Evolutionary conservation across 1,140 invertebrate genomes (phyloP).

Genomic region (Heliconius hermathena): DNA sequence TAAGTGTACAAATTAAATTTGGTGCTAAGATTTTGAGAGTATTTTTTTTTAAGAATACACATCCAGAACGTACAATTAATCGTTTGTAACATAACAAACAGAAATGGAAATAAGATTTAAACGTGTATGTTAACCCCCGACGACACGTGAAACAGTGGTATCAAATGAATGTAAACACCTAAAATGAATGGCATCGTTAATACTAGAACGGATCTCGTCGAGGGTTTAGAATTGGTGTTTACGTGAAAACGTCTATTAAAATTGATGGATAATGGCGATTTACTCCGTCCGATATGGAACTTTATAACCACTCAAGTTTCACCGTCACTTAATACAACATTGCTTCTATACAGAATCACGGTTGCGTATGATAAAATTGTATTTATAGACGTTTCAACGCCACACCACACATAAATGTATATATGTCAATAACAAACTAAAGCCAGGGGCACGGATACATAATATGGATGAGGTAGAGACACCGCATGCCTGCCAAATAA

Average conservation of each 20-base stretch:
- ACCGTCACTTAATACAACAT: background rate
- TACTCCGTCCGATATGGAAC: background rate
- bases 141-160: background rate
- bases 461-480: constrained; percentile 28
- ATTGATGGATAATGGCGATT: background rate
- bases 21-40: constrained; percentile 27
- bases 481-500: constrained; percentile 28
- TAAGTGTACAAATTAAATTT: constrained; percentile 25
- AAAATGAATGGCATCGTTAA: constrained; percentile 6
- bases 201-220: constrained; percentile 19
- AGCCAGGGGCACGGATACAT: constrained; percentile 30
- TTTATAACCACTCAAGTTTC: background rate
- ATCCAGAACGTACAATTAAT: constrained; percentile 26
- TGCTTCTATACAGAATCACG: background rate
- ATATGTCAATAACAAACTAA: constrained; percentile 35
- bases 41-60: constrained; percentile 25
- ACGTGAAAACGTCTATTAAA: constrained; percentile 28
- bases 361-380: background rate
- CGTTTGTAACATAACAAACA: constrained; percentile 22
- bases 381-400: constrained; percentile 37
- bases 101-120: constrained; percentile 23
- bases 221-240: constrained; percentile 27
- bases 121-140: constrained; percentile 33
- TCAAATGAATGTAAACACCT: background rate
- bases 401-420: background rate